These are phyloP conservation scores for Neoitamus cyanurus DNA, from an alignment of 2,888 invertebrate species.

Conservation along the genomic window DNA sequence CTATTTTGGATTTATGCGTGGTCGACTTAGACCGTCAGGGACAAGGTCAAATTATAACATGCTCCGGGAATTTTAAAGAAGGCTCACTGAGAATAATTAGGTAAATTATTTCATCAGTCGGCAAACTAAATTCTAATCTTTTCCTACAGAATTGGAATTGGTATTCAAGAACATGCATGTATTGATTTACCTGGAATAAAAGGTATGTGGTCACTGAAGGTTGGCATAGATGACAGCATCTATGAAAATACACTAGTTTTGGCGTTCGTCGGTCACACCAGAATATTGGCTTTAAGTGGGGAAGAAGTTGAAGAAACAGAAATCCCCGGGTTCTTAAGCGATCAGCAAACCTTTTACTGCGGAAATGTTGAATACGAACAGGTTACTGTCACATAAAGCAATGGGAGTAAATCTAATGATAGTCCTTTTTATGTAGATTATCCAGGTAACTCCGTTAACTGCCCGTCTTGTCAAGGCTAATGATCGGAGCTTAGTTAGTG, in stretches of 20 bases:
- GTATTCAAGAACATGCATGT: conserved; percentile 97
- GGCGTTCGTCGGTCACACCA: conserved; percentile 96
- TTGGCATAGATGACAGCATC: conserved; percentile 71
- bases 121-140: neutral
- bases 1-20: conserved; percentile 97
- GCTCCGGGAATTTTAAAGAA: conserved; percentile 97
- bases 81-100: conserved; percentile 94
- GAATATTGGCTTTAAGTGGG: conserved; percentile 87
- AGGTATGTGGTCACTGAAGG: conserved; percentile 96
- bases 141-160: conserved; percentile 88
- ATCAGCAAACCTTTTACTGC: conserved; percentile 94
- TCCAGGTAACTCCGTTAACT: conserved; percentile 78
- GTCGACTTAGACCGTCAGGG: conserved; percentile 97
- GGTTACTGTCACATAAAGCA: conserved; percentile 65
- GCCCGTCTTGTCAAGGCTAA: conserved; percentile 78
- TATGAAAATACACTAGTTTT: conserved; percentile 92
- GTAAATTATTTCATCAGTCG: conserved; percentile 48
- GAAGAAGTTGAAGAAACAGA: conserved; percentile 99
- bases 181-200: conserved; percentile 97
- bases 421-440: conserved; percentile 65
- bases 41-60: conserved; percentile 97
- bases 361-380: conserved; percentile 89
- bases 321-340: conserved; percentile 88
- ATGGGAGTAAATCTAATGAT: neutral
- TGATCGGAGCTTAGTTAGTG: conserved; percentile 74